phyloP scores from a whole-genome alignment of 1,140 invertebrate genomes.

The Condylostylus longicornis region DNA sequence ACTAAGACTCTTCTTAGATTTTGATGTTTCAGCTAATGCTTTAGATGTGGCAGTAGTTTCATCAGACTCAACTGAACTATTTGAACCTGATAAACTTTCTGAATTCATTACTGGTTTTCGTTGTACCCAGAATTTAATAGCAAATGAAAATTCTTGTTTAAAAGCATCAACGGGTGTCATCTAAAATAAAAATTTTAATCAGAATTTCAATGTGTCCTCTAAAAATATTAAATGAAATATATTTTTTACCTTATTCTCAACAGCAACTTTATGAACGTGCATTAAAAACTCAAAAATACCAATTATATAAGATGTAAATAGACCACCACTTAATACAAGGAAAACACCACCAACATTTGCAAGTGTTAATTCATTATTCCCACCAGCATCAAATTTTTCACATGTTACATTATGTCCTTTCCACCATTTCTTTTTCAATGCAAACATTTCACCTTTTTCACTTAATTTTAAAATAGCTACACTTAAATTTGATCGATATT shows the following conservation, averaged over 20 bases:
- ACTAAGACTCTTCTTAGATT: too few species aligned
- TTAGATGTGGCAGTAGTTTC: too few species aligned
- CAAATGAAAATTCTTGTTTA: too few species aligned
- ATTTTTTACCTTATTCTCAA: constrained; percentile 49
- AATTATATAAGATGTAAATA: constrained; percentile 45
- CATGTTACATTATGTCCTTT: constrained; percentile 37
- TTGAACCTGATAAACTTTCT: too few species aligned
- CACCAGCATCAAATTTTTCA: constrained; percentile 14
- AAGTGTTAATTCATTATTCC: constrained; percentile 42
- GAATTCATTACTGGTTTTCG: too few species aligned
- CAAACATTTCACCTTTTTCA: constrained; percentile 58
- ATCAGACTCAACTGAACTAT: too few species aligned
- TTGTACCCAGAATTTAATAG: too few species aligned
- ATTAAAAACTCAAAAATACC: constrained; percentile 65
- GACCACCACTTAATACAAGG: constrained; percentile 61
- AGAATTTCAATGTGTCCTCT: too few species aligned
- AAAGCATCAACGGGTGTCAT: too few species aligned
- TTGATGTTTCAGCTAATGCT: too few species aligned
- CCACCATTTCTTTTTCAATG: constrained; percentile 83
- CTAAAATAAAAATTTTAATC: too few species aligned
- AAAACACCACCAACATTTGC: constrained; percentile 83
- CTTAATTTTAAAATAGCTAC: constrained; percentile 63
- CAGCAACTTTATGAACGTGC: constrained; percentile 62
- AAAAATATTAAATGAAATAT: constrained; percentile 4
- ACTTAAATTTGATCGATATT: constrained; percentile 53